phyloP scores from a whole-genome alignment of 2,888 invertebrate genomes.

The Calameuta idolon region DNA sequence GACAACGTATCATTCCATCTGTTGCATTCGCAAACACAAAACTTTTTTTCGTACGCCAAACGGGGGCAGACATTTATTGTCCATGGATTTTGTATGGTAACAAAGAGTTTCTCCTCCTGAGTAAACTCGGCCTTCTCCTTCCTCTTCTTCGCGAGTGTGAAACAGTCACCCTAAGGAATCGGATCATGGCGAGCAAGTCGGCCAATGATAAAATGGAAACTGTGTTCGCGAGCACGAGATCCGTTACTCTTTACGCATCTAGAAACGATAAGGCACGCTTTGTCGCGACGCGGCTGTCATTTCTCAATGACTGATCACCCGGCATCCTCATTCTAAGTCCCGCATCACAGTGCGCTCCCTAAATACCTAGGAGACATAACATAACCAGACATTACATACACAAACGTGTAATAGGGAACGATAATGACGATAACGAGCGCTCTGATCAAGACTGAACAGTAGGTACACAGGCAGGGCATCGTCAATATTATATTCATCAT shows the following conservation, averaged over 20 bases:
- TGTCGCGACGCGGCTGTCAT: slow-evolving; percentile 35
- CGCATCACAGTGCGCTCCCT: background rate
- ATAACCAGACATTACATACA: slow-evolving; percentile 24
- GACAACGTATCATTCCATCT: background rate
- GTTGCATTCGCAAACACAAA: background rate
- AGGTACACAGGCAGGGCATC: background rate
- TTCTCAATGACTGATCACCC: slow-evolving; percentile 46
- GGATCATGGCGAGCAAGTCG: background rate
- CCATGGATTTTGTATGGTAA: background rate
- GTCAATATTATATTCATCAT: background rate
- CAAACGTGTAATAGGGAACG: slow-evolving; percentile 26
- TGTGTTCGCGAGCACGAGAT: background rate
- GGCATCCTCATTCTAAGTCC: slow-evolving; percentile 30
- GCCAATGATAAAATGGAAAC: slow-evolving; percentile 1
- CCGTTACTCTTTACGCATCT: background rate
- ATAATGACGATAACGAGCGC: slow-evolving; percentile 17
- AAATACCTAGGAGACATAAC: slow-evolving; percentile 16
- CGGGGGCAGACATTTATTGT: background rate
- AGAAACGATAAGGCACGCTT: slow-evolving; percentile 41
- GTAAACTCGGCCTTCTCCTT: background rate
- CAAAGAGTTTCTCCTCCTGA: background rate
- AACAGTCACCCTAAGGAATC: background rate
- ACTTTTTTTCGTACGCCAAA: background rate
- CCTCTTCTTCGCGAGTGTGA: background rate
- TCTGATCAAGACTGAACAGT: slow-evolving; percentile 1